Percentiles rank a stretch among this genome's conserved stretches.
Evolutionary conservation across 2,888 invertebrate genomes (phyloP).

Genomic region (Drosophila mimetica): DNA sequence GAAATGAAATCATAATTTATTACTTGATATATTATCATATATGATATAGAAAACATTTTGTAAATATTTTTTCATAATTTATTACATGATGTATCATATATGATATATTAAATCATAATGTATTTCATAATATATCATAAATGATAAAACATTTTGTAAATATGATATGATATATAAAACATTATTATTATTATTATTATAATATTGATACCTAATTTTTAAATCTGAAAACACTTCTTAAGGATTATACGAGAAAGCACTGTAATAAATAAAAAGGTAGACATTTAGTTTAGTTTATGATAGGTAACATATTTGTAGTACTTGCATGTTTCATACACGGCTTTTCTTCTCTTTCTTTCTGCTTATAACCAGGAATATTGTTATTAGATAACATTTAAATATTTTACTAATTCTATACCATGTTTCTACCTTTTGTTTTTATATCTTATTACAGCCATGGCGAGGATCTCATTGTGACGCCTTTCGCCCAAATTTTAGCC

Average conservation of each 20-base stretch:
- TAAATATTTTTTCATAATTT: too few species aligned
- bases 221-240: neutral
- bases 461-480: conserved; percentile 99
- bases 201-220: too few species aligned
- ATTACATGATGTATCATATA: too few species aligned
- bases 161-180: too few species aligned
- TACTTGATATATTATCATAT: too few species aligned
- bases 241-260: neutral
- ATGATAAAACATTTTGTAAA: too few species aligned
- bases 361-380: neutral
- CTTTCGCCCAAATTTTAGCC: conserved; percentile 99
- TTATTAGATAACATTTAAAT: neutral
- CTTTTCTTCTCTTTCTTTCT: neutral
- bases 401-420: neutral
- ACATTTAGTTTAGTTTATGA: neutral
- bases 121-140: too few species aligned
- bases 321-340: conserved; percentile 2
- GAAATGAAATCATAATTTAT: too few species aligned
- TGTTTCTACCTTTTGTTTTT: neutral
- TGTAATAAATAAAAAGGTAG: neutral
- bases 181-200: too few species aligned
- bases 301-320: neutral
- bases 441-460: conserved; percentile 88
- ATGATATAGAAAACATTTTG: too few species aligned
- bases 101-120: too few species aligned